These are phyloP conservation scores for Acanthopagrus latus DNA, from an alignment of 2,797 vertebrate species.

Conservation along the genomic window DNA sequence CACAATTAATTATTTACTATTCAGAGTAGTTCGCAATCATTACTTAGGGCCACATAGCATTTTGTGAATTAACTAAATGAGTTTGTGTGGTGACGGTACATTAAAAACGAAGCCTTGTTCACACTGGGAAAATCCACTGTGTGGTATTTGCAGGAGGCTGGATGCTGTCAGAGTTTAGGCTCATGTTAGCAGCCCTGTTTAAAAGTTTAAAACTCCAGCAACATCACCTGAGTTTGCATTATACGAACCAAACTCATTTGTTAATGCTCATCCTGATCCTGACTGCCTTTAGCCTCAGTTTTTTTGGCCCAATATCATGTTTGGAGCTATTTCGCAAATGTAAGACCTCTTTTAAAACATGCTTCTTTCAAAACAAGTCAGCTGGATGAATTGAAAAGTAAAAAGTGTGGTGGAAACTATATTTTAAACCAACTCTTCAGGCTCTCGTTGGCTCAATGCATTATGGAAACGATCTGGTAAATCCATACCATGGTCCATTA, in stretches of 20 bases:
- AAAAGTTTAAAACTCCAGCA: no score
- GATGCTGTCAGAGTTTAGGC: background rate
- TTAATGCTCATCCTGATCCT: no score
- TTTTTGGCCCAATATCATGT: no score
- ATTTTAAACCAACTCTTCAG: background rate
- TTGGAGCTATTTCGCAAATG: background rate
- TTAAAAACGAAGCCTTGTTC: background rate
- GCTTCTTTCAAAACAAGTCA: background rate
- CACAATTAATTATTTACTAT: background rate
- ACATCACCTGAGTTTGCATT: no score
- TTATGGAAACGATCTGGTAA: background rate
- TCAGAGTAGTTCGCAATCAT: no score
- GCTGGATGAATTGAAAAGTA: background rate
- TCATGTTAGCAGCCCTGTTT: background rate
- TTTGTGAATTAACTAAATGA: no score
- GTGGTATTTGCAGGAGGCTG: no score
- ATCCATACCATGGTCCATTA: slow-evolving; percentile 20
- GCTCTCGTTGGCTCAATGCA: no score
- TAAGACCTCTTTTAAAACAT: background rate
- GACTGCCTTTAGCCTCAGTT: no score
- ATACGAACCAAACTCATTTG: no score
- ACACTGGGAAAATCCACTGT: no score
- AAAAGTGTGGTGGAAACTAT: background rate
- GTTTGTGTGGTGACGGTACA: background rate
- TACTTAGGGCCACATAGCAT: no score